These are phyloP conservation scores for Caiman crocodilus DNA, from an alignment of 2,797 vertebrate genomes.

Conservation along the genomic window DNA sequence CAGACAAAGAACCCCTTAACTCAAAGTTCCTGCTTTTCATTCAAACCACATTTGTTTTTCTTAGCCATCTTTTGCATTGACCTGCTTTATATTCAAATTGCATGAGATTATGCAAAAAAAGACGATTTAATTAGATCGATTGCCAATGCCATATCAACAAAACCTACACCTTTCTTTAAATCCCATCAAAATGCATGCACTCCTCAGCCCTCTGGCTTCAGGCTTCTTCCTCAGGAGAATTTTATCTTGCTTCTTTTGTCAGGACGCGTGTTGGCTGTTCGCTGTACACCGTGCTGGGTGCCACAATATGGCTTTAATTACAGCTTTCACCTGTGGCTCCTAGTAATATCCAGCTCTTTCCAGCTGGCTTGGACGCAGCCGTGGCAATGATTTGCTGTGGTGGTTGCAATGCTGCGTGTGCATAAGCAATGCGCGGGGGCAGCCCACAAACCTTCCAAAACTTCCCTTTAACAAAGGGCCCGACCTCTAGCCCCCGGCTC, in stretches of 20 bases:
- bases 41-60: background rate
- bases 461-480: too few relatives aligned
- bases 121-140: conserved; percentile 67
- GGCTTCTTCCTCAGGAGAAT: background rate
- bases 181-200: background rate
- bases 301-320: background rate
- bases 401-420: accelerated
- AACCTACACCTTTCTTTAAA: conserved; percentile 15
- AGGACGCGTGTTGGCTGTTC: background rate
- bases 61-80: conserved; percentile 19
- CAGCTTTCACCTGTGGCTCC: background rate
- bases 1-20: background rate
- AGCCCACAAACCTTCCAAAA: too few relatives aligned
- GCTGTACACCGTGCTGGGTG: background rate
- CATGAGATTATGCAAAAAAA: conserved; percentile 52
- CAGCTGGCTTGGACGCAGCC: background rate
- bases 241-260: background rate
- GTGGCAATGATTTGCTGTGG: background rate
- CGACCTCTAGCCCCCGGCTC: too few relatives aligned
- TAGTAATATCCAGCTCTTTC: background rate
- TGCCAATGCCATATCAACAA: conserved; percentile 41
- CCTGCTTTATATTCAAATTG: conserved; percentile 46
- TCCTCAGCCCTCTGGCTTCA: background rate
- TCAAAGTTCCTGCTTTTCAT: background rate
- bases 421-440: too few relatives aligned